A percentile compares a stretch with the other conserved stretches of the same genome.
These are phyloP conservation scores for Trachymyrmex septentrionalis DNA, from an alignment of 1,140 invertebrate genomes.

Conservation along the genomic window DNA sequence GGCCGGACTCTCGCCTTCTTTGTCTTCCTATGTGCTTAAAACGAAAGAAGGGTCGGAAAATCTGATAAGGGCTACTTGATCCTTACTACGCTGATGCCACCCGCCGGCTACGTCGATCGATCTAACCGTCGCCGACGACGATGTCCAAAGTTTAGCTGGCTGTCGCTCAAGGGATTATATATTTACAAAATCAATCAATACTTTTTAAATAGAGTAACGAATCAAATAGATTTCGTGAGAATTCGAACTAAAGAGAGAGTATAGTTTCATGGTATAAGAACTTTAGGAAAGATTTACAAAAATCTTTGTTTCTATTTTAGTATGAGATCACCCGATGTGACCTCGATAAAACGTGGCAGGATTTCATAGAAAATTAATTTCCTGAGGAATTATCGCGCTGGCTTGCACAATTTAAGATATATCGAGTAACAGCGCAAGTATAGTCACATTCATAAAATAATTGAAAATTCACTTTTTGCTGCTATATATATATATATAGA, in stretches of 20 bases:
- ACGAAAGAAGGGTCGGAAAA: constrained; percentile 83
- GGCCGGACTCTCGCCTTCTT: constrained; percentile 31
- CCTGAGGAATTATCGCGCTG: not conserved
- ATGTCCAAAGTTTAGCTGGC: not conserved
- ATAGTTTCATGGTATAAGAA: not conserved
- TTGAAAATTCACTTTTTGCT: not conserved
- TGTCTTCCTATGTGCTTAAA: constrained; percentile 66
- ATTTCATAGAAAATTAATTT: constrained; percentile 53
- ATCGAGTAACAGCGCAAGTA: not conserved
- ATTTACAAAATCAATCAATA: constrained; percentile 41
- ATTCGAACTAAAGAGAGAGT: not conserved
- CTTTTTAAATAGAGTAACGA: not conserved
- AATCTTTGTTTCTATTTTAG: constrained; percentile 61
- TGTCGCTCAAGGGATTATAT: constrained; percentile 9
- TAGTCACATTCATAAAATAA: constrained; percentile 6
- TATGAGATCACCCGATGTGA: constrained; percentile 12
- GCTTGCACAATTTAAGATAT: constrained; percentile 7
- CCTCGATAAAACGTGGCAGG: not conserved
- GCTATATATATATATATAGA: too few species aligned
- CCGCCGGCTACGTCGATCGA: constrained; percentile 68
- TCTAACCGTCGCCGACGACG: constrained; percentile 37
- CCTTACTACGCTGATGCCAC: constrained; percentile 74
- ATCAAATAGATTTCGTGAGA: not conserved
- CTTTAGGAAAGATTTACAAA: not conserved
- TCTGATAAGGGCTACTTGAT: constrained; percentile 86